Conservation (phyloP, 2,113 vertebrate genomes). For the Lanius ludovicianus region DNA sequence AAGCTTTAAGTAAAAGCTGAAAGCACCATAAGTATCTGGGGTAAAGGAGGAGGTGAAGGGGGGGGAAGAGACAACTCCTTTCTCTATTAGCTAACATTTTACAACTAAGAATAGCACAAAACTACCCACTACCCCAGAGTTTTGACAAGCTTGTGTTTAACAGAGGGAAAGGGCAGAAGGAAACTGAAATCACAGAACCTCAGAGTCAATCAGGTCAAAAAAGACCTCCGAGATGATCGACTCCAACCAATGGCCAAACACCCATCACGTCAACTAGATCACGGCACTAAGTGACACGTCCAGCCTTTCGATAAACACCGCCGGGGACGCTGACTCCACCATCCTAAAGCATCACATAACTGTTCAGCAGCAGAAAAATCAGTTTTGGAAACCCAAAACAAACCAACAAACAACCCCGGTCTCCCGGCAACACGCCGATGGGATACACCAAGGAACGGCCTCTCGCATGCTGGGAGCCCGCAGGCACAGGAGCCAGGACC, state of each 20-base stretch:
- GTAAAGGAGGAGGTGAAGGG: neutral
- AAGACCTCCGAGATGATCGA: neutral
- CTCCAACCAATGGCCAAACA: neutral
- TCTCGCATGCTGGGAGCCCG: fast-evolving
- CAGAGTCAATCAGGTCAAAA: neutral
- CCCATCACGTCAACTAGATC: neutral
- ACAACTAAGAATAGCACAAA: neutral
- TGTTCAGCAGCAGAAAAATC: neutral
- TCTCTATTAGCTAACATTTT: neutral
- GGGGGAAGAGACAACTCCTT: neutral
- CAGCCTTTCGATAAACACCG: neutral
- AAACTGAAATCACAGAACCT: neutral
- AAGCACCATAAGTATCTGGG: fast-evolving
- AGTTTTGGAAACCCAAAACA: no score
- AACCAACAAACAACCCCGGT: neutral
- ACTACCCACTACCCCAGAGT: no score
- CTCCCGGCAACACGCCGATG: fast-evolving
- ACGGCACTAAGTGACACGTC: neutral
- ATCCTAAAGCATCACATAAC: neutral
- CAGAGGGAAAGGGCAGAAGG: neutral
- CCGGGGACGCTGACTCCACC: neutral
- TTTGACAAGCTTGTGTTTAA: neutral
- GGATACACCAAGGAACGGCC: fast-evolving
- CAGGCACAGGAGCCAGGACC: fast-evolving
- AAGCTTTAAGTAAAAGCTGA: neutral